Evolutionary conservation across 2,797 vertebrate species (phyloP), one percentile per base, ranked within the genome.

Genomic region (Centroberyx gerrardi): DNA sequence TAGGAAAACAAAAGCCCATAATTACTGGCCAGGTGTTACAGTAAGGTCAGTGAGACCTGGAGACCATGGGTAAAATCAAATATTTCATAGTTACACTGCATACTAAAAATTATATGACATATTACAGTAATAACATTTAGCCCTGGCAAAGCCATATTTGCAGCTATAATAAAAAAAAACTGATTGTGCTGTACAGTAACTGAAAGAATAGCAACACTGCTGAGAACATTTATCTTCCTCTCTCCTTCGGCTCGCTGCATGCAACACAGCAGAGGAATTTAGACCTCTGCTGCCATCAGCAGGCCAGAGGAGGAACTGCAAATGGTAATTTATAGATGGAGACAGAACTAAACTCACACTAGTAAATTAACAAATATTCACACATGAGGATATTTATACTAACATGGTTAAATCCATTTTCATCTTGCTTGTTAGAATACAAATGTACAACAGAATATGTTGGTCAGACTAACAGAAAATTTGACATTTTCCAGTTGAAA

Each of bases 241-340:
- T 59, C 67, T 40, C 63, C 2, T 48, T 33, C n/a, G 42, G 42
- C 12, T 48, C 6, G 31, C 27, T 2, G 9, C 9, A 5, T 46
- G 65, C 42, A 55, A 8, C 40, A 17, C 6, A 28, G 28, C 17
- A 53, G 8, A 76, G 59, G 78, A 87, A 56, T 64, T 62, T 74
- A 78, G 72, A 80, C 4, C 89, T 93, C 83, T 94, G 81, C 85
- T 42, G 90, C 90, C 92, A 87, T 80, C 92, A 78, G 72, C 87
- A 90, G 93, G 87, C 55, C 76, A 63, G 7, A 48, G 29, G 1
- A 31, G 60, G 80, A 80, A 91, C 66, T 92, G 64, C 80, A 88
- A 4, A 4, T 27, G 3, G 62, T 28, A 4, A 18, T 33, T 29
- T n/a, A 18, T 33, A 42, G 4, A 40, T 0, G n/a, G 65, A 13